These are phyloP conservation scores for Vollenhovia emeryi DNA, from an alignment of 1,140 invertebrate species.

Conservation along the genomic window DNA sequence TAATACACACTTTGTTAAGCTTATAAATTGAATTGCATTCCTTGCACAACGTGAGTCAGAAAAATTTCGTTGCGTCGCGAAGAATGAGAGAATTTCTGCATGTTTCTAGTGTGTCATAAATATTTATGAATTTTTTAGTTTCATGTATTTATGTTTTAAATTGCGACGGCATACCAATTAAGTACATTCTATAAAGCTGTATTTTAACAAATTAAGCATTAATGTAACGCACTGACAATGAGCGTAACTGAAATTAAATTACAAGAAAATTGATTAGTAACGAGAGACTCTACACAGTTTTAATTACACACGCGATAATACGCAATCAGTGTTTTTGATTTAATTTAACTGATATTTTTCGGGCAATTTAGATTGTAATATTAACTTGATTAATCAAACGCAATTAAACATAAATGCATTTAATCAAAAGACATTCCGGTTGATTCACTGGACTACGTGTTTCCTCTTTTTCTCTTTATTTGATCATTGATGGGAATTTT, in stretches of 20 bases:
- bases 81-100: not conserved
- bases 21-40: slow-evolving; percentile 11
- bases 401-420: not conserved
- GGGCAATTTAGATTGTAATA: not conserved
- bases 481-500: not conserved
- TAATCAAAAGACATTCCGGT: not conserved
- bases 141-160: not conserved
- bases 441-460: not conserved
- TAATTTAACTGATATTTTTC: slow-evolving; percentile 26
- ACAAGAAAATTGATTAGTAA: not conserved
- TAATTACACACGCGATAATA: not conserved
- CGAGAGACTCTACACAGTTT: not conserved
- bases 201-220: not conserved
- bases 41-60: not conserved
- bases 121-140: slow-evolving; percentile 38
- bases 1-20: not conserved
- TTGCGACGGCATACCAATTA: not conserved
- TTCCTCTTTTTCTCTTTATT: not conserved
- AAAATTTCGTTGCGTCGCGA: not conserved
- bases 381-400: not conserved
- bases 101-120: slow-evolving; percentile 13
- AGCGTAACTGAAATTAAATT: slow-evolving; percentile 12
- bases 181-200: not conserved
- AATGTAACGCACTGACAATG: not conserved
- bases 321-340: slow-evolving; percentile 17